Evolutionary conservation across 2,113 vertebrate species (phyloP).

Genomic region (Anhinga rufa): DNA sequence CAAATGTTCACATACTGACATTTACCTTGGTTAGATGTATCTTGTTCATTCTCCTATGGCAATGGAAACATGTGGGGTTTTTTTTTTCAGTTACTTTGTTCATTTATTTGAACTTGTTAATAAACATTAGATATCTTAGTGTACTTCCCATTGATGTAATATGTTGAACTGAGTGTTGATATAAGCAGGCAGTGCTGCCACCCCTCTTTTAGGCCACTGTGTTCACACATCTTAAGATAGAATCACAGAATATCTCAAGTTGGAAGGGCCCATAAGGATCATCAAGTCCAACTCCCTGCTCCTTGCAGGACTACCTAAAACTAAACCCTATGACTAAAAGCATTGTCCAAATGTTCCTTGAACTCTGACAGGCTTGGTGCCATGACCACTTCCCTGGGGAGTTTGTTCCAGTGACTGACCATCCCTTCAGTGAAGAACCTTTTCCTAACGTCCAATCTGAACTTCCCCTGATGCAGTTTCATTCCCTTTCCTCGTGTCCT

Average conservation of each 20-base stretch:
- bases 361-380: background rate
- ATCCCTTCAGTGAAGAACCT: background rate
- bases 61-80: background rate
- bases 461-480: background rate
- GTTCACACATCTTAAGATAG: background rate
- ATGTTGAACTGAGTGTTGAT: background rate
- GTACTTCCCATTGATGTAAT: background rate
- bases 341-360: background rate
- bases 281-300: background rate
- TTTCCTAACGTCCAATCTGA: background rate
- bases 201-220: background rate
- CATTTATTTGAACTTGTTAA: background rate
- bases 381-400: background rate
- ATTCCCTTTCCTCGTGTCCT: background rate
- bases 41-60: background rate
- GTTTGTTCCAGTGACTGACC: background rate
- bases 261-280: background rate
- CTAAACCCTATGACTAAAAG: background rate
- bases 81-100: background rate
- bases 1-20: background rate
- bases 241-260: background rate
- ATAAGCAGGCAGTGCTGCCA: background rate
- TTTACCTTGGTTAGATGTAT: background rate
- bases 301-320: background rate
- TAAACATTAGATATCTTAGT: background rate